Evolutionary conservation across 2,888 invertebrate species (phyloP).

Genomic region (Kuschelorhynchus macadamiae): DNA sequence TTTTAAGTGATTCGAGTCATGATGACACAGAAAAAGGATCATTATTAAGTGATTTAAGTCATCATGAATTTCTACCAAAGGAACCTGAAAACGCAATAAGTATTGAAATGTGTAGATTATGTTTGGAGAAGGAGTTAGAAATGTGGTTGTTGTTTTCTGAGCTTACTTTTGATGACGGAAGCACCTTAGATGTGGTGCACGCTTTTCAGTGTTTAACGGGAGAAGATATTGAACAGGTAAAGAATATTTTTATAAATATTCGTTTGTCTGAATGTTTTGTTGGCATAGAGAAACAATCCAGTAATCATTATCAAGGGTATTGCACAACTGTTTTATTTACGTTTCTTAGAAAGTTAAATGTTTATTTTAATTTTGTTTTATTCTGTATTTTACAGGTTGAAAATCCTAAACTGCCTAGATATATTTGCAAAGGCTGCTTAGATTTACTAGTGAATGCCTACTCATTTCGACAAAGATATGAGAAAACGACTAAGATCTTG

Average conservation of each 20-base stretch:
- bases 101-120: conserved; percentile 16
- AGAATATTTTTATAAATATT: too few relatives aligned
- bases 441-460: conserved; percentile 2
- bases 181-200: conserved; percentile 2
- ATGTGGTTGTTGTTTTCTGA: conserved; percentile 16
- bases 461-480: conserved; percentile 17
- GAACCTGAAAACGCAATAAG: too few relatives aligned
- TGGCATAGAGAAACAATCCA: too few relatives aligned
- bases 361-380: conserved; percentile 1
- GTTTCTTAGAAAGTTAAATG: too few relatives aligned
- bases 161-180: conserved; percentile 18
- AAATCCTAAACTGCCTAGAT: conserved; percentile 2
- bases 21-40: too few relatives aligned
- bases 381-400: conserved; percentile 5
- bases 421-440: conserved; percentile 14
- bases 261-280: too few relatives aligned
- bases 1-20: too few relatives aligned
- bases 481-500: not conserved
- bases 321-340: too few relatives aligned
- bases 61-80: too few relatives aligned
- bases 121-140: conserved; percentile 5
- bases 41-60: too few relatives aligned
- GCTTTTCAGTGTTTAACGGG: conserved; percentile 12
- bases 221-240: conserved; percentile 5
- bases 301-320: too few relatives aligned